Base-by-base conservation (phyloP, 2,888 invertebrate species). In the Chloroclystis v-ata region DNA sequence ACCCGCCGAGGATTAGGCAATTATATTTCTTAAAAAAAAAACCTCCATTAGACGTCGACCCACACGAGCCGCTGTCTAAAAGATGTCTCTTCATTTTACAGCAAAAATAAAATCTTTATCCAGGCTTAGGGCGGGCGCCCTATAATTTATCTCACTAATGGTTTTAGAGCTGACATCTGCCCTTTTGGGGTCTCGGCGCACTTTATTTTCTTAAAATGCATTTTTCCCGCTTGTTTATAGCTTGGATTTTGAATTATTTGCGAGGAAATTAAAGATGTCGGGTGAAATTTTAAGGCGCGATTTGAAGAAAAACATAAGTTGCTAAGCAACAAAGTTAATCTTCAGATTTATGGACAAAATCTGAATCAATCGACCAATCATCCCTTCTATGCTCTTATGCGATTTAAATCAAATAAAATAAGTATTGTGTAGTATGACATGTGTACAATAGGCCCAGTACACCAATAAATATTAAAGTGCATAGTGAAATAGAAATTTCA, bases 71-170 rank as follows among this genome's bases (percentile, higher is more conserved):
- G 54, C 35, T 26, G 26, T 47, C 54, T 51, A 66, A 66, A 69
- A 74, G 73, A 79, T 78, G 78, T 79, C 76, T 78, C 77, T 79
- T 77, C 76, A 79, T 79, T 80, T 78, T 78, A 77, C 78, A 78
- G 73, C 76, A 74, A 80, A 81, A 80, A 80, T 80, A 82, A 82
- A 81, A 78, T 78, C 77, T 78, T 81, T 78, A 78, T 78, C 78
- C 78, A 55, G 75, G 72, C 72, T 78, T 74, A 77, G 69, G 65
- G 60, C 50, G 47, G 58, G 60, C 57, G 53, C 54, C 69, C 72
- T 69, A 77, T 78, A 78, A 80, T 78, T 82, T 79, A 81, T 75
- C 77, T 74, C 72, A 67, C 75, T 81, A 82, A 82, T 81, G 81
- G 81, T 75, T 82, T 78, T 74, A 80, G 77, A 78, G 73, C 78